Conservation (phyloP, 92 coral and sea anemone species). For the Epizoanthus illoricatus region DNA sequence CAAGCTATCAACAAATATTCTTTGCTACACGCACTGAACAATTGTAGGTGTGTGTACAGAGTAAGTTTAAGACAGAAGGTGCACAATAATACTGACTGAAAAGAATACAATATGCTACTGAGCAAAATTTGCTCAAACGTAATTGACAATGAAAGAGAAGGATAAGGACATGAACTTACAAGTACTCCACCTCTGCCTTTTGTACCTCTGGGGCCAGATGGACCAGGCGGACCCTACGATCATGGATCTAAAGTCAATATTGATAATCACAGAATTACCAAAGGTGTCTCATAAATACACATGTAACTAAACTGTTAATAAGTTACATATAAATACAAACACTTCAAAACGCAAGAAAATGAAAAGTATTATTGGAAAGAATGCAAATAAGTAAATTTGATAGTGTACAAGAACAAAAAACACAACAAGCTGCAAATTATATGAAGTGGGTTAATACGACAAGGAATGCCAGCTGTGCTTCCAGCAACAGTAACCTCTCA, state of each 20-base stretch:
- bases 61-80: too few species aligned
- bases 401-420: background rate
- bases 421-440: too few species aligned
- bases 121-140: background rate
- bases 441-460: too few species aligned
- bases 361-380: background rate
- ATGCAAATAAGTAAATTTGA: background rate
- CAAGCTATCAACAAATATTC: too few species aligned
- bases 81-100: background rate
- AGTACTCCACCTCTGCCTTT: slow-evolving; percentile 74
- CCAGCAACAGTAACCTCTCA: too few species aligned
- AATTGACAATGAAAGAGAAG: background rate
- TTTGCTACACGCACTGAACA: too few species aligned
- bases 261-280: slow-evolving; percentile 83
- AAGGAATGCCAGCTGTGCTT: too few species aligned
- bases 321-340: background rate
- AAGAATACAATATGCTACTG: background rate
- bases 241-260: slow-evolving; percentile 93
- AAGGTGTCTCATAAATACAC: slow-evolving; percentile 57
- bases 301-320: slow-evolving; percentile 25
- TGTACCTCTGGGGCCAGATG: slow-evolving; percentile 78
- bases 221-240: slow-evolving; percentile 95
- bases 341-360: background rate
- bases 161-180: slow-evolving; percentile 52
- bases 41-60: too few species aligned